Evolutionary conservation across 2,888 invertebrate species (phyloP).

Genomic region (Phasia obesa): DNA sequence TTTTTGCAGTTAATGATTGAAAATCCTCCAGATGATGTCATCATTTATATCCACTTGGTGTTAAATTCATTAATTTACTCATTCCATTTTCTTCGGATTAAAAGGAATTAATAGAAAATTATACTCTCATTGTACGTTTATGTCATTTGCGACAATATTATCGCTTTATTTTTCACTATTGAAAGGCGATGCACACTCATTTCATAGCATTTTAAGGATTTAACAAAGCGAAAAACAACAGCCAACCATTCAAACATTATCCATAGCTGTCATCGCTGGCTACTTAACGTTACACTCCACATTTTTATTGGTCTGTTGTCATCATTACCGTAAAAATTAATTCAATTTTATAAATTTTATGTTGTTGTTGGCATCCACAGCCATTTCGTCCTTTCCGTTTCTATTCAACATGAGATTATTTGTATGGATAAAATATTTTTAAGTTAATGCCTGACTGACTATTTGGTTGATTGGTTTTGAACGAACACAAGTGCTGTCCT

Average conservation of each 20-base stretch:
- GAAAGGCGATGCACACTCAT: conserved; percentile 7
- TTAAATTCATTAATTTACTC: too few species aligned
- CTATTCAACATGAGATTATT: conserved; percentile 8
- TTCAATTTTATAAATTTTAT: conserved; percentile 58
- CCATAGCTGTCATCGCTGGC: conserved; percentile 30
- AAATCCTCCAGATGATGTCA: too few species aligned
- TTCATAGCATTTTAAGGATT: conserved; percentile 33
- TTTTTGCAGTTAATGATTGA: background rate
- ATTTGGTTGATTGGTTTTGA: conserved; percentile 40
- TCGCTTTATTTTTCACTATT: conserved; percentile 8
- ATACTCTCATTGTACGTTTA: background rate
- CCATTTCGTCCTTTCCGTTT: conserved; percentile 32
- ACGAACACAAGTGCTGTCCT: background rate
- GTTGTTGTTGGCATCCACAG: conserved; percentile 17
- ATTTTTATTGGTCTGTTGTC: conserved; percentile 45
- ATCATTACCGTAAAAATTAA: conserved; percentile 60
- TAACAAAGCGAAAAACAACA: conserved; percentile 11
- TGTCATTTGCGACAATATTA: conserved; percentile 11
- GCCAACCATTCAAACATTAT: conserved; percentile 28
- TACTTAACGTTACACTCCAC: conserved; percentile 10
- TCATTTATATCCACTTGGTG: too few species aligned
- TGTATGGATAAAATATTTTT: conserved; percentile 25
- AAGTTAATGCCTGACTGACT: conserved; percentile 47
- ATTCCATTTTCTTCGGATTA: too few species aligned
- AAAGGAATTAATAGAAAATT: too few species aligned